These are phyloP conservation scores for Dendrocincla fuliginosa DNA, from an alignment of 2,797 vertebrate species.

Conservation along the genomic window DNA sequence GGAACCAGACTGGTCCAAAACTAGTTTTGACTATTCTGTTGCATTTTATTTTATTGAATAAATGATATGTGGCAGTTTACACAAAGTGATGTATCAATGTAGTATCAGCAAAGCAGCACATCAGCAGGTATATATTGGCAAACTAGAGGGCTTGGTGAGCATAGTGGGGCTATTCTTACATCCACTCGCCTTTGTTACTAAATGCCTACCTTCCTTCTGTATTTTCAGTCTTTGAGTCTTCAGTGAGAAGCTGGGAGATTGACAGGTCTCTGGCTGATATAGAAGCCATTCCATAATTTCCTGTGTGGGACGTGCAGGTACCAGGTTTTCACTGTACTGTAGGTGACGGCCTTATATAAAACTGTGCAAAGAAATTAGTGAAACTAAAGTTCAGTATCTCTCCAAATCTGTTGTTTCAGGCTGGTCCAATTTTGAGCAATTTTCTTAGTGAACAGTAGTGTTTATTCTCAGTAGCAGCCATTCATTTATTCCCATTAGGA, in stretches of 20 bases:
- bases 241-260: background rate
- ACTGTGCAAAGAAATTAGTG: conserved; percentile 18
- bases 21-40: background rate
- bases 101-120: background rate
- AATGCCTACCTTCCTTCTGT: background rate
- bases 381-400: conserved; percentile 3
- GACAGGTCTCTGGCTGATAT: background rate
- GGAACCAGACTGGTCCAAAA: background rate
- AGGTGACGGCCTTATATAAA: conserved; percentile 40
- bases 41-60: background rate
- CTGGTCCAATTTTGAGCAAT: conserved; percentile 30
- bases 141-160: background rate
- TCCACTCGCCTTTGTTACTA: background rate
- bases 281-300: background rate
- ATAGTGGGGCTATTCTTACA: background rate
- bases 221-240: background rate
- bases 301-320: background rate
- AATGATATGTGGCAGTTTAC: background rate
- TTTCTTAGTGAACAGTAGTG: conserved; percentile 35
- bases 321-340: background rate
- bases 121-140: background rate
- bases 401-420: conserved; percentile 8
- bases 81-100: background rate
- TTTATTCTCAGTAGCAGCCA: conserved; percentile 31
- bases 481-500: conserved; percentile 53